Base-by-base conservation (phyloP, 1,140 invertebrate genomes). In the Hylyphantes graminicola region DNA sequence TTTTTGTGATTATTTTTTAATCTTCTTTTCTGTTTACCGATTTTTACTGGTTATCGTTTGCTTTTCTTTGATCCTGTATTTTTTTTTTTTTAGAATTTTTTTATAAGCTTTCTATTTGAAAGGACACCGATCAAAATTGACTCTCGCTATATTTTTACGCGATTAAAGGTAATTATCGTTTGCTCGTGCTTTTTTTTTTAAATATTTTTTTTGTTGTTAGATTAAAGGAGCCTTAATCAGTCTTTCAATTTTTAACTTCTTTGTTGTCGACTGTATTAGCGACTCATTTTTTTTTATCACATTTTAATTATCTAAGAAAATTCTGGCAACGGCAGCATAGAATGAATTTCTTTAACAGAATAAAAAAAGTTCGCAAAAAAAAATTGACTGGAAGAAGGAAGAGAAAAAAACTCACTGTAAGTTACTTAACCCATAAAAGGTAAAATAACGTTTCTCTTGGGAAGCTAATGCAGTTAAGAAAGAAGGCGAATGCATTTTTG, bases 351-450 rank as follows among this genome's bases (percentile, higher is more conserved):
- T 12, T 65, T 13, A 15, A 17, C 15, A 50, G 51, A 70, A 70
- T 15, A 50, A 50, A 70, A n/a, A 73, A 55, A 21, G 17, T 10
- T 10, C 9, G 7, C 10, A 17, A 73, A 78, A n/a, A 78, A 78
- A 35, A 78, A 65, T 19, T n/a, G 8, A 53, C 35, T n/a, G 50
- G 13, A 35, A 76, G 19, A 64, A 50, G 50, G 50, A 74, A 55
- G 13, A 11, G 9, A 48, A 75, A 64, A 83, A 48, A 83, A 53
- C 15, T 35, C 7, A 50, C 11, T 65, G 55, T 74, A 75, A 75
- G 70, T 83, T 55, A 74, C 80, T 83, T 83, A 83, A 75, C 10
- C 65, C 55, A 61, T 83, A 83, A 83, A 83, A 83, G 63, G 70
- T 35, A 75, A 70, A 83, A 83, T 65, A 83, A 59, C 80, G 67